phyloP scores from a whole-genome alignment of 2,888 invertebrate species.

The Tiliacea citrago region DNA sequence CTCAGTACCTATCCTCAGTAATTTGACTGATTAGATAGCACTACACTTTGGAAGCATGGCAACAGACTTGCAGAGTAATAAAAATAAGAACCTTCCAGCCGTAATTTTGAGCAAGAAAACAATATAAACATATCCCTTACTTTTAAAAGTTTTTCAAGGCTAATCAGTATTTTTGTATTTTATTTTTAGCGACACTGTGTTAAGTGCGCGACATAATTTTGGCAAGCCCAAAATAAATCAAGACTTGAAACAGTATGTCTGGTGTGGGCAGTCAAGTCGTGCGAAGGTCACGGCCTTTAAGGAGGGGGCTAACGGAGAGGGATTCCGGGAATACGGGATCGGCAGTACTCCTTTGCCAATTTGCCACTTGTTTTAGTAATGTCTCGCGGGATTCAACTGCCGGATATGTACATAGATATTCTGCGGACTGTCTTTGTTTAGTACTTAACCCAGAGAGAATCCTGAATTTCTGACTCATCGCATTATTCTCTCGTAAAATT shows the following conservation, averaged over 20 bases:
- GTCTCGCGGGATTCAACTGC: background rate
- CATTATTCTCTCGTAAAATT: background rate
- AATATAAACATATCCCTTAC: background rate
- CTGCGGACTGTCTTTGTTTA: background rate
- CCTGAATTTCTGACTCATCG: background rate
- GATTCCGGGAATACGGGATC: background rate
- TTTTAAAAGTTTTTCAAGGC: background rate
- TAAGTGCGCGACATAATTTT: slow-evolving; percentile 22
- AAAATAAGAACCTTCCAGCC: no score
- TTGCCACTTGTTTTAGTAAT: background rate
- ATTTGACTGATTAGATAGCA: slow-evolving; percentile 6
- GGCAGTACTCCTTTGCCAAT: background rate
- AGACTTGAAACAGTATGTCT: slow-evolving; percentile 3
- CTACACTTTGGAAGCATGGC: background rate
- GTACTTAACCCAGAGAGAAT: background rate
- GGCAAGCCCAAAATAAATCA: slow-evolving; percentile 35
- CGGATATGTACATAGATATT: background rate
- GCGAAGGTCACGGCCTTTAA: slow-evolving; percentile 4
- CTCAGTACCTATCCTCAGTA: background rate
- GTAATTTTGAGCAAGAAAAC: background rate
- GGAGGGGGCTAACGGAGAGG: background rate
- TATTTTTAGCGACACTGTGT: background rate
- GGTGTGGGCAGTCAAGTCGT: slow-evolving; percentile 4
- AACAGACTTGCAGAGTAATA: background rate
- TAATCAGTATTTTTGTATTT: background rate